phyloP scores from a whole-genome alignment of 2,888 invertebrate genomes.

The Tetragonula carbonaria region DNA sequence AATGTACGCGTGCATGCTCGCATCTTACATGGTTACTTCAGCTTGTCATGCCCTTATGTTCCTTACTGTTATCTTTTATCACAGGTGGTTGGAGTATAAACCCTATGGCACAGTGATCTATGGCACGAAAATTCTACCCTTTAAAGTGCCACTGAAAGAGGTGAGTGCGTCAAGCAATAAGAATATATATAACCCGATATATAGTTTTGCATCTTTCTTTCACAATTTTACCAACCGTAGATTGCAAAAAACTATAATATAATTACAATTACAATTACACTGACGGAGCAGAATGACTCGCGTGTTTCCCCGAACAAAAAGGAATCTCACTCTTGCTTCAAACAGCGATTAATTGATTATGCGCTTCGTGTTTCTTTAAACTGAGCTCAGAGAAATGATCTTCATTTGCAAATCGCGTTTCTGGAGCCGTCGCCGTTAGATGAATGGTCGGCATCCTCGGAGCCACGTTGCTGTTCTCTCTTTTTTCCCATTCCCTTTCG shows the following conservation, averaged over 20 bases:
- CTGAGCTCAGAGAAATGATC: not conserved
- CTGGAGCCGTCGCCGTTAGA: not conserved
- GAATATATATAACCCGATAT: not conserved
- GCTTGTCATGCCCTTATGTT: not conserved
- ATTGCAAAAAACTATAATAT: not conserved
- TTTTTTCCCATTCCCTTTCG: constrained; percentile 36
- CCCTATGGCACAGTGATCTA: constrained; percentile 87
- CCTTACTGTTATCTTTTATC: constrained; percentile 72
- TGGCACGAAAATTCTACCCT: constrained; percentile 89
- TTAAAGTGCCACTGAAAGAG: constrained; percentile 89
- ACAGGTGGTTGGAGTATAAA: constrained; percentile 88
- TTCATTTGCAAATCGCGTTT: constrained; percentile 31
- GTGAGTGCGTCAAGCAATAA: constrained; percentile 80
- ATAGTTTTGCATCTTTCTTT: not conserved
- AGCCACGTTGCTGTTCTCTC: constrained; percentile 33
- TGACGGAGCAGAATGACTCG: not conserved
- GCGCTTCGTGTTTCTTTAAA: not conserved
- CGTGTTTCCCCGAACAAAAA: not conserved
- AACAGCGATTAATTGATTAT: not conserved
- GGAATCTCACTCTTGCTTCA: not conserved
- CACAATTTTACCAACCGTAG: not conserved
- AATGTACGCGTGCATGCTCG: not conserved
- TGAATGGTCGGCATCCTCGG: constrained; percentile 3
- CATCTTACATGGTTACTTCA: constrained; percentile 3
- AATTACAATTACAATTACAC: not conserved